phyloP scores from a whole-genome alignment of 2,797 vertebrate genomes.

The Meriones psammophilus region DNA sequence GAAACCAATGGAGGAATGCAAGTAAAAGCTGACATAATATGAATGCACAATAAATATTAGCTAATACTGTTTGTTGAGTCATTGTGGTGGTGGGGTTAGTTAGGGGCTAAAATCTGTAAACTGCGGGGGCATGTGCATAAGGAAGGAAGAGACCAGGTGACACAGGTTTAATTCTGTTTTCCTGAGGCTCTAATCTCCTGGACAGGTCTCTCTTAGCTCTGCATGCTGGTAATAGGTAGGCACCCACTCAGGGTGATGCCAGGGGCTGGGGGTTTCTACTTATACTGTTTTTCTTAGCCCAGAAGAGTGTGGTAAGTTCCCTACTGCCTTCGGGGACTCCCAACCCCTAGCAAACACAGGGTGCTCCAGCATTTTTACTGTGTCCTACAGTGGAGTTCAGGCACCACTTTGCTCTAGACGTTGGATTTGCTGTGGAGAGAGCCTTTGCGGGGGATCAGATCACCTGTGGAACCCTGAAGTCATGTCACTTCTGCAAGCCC shows the following conservation, averaged over 20 bases:
- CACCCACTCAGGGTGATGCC: background rate
- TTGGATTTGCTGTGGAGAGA: background rate
- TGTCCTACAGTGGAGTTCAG: fast-evolving
- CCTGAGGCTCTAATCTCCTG: background rate
- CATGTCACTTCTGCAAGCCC: background rate
- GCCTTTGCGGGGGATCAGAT: background rate
- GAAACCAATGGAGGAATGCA: slow-evolving; percentile 12
- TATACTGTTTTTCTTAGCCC: too few relatives aligned
- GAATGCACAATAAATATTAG: slow-evolving; percentile 73
- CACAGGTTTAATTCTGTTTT: background rate
- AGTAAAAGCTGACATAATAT: background rate
- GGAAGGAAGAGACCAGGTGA: background rate
- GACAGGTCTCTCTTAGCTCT: background rate
- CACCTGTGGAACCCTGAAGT: background rate
- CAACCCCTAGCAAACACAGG: background rate
- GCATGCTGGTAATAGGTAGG: background rate
- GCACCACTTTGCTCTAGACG: background rate
- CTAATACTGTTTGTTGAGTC: slow-evolving; percentile 15
- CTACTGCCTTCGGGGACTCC: background rate
- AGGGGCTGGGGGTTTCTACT: background rate
- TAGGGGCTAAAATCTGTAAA: background rate
- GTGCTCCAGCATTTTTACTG: background rate
- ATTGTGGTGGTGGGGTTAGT: background rate
- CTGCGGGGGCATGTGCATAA: background rate
- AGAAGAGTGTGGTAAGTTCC: background rate